Conservation (phyloP, 2,888 invertebrate species). For the Diadromus collaris region DNA sequence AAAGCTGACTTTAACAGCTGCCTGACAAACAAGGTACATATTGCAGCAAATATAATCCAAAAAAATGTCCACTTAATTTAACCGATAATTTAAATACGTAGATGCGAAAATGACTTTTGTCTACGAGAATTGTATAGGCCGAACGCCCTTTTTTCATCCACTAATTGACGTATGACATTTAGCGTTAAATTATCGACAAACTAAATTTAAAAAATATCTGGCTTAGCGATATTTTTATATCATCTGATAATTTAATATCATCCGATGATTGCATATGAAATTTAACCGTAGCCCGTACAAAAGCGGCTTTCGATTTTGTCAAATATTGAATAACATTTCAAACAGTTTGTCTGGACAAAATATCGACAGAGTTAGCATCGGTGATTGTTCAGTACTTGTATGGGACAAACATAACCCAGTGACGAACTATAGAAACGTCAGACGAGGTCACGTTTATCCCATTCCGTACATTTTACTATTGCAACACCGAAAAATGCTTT, state of each 20-base stretch:
- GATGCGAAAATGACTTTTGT: not conserved
- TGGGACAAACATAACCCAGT: slow-evolving; percentile 78
- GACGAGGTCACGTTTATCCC: slow-evolving; percentile 73
- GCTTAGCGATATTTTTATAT: not conserved
- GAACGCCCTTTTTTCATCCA: not conserved
- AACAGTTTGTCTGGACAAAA: not conserved
- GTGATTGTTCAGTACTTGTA: slow-evolving; percentile 67
- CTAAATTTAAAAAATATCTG: not conserved
- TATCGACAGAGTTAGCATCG: slow-evolving; percentile 42
- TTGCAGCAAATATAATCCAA: slow-evolving; percentile 9
- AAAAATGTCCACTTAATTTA: not conserved
- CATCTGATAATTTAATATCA: not conserved
- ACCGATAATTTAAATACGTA: not conserved
- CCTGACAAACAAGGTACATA: slow-evolving; percentile 90
- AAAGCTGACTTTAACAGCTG: slow-evolving; percentile 93
- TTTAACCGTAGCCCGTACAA: not conserved
- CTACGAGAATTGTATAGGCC: not conserved
- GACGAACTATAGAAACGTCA: slow-evolving; percentile 71
- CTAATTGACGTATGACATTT: not conserved
- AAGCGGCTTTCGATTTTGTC: not conserved
- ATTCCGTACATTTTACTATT: slow-evolving; percentile 68
- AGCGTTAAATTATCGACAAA: not conserved
- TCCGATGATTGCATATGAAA: not conserved
- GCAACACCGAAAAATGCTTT: slow-evolving; percentile 4
- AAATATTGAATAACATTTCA: not conserved